Evolutionary conservation across 2,888 invertebrate species (phyloP).

Genomic region (Phytoseiulus persimilis): DNA sequence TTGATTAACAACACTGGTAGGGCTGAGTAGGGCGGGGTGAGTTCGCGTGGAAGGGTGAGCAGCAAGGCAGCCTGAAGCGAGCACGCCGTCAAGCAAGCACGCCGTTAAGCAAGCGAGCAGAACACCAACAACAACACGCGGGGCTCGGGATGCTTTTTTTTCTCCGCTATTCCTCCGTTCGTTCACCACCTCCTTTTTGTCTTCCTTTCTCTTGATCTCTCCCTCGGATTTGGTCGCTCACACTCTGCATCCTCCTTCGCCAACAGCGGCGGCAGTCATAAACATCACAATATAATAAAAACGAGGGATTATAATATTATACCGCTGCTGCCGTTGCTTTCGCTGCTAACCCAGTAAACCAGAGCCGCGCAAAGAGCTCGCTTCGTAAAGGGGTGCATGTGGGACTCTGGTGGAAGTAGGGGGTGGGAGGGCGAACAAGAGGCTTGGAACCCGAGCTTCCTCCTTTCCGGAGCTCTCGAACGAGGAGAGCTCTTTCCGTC

Average conservation of each 20-base stretch:
- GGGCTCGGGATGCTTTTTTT: neutral
- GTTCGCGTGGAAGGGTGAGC: neutral
- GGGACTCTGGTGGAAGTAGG: neutral
- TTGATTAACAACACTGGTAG: neutral
- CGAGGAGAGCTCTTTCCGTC: neutral
- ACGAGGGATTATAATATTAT: neutral
- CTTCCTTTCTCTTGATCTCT: neutral
- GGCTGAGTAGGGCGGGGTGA: neutral
- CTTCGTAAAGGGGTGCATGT: neutral
- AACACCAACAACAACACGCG: neutral
- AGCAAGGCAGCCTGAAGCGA: neutral
- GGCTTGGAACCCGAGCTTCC: neutral
- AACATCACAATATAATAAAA: constrained; percentile 5
- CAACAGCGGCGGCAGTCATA: neutral
- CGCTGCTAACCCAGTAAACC: neutral
- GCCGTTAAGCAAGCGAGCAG: neutral
- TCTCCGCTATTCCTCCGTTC: neutral
- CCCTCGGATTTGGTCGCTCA: neutral
- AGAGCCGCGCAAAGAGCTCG: neutral
- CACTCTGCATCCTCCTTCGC: neutral
- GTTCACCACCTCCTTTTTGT: neutral
- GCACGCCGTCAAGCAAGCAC: neutral
- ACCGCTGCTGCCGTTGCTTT: neutral
- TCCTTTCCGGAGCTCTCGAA: neutral
- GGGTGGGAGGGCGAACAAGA: no score